phyloP scores from a whole-genome alignment of 2,113 vertebrate genomes.

The Tricholaema leucomelas region DNA sequence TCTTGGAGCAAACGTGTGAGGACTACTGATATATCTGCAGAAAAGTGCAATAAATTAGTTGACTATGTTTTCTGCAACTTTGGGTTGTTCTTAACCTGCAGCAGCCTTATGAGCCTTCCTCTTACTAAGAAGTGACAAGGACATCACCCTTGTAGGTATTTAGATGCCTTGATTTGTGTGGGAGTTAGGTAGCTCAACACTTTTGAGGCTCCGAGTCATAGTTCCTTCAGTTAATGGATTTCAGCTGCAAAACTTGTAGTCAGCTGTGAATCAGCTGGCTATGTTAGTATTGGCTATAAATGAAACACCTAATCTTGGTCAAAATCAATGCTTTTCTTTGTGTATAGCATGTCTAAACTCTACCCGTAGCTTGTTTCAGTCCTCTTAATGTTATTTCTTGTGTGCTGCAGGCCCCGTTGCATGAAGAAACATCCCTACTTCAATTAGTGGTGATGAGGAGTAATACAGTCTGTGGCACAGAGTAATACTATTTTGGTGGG shows the following conservation, averaged over 20 bases:
- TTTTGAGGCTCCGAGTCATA: not conserved
- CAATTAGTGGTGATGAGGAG: not conserved
- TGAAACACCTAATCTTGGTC: not conserved
- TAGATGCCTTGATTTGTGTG: not conserved
- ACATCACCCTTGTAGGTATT: not conserved
- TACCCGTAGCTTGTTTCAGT: not conserved
- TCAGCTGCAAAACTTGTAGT: not conserved
- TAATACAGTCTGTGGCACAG: not conserved
- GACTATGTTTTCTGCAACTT: not conserved
- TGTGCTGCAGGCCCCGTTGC: not conserved
- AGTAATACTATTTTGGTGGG: not conserved
- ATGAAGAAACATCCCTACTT: not conserved
- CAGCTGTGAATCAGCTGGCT: not conserved
- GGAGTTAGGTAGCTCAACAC: not conserved
- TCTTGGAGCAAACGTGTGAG: slow-evolving; percentile 9
- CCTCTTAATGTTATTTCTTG: not conserved
- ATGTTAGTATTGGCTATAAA: not conserved
- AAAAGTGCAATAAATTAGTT: slow-evolving; percentile 25
- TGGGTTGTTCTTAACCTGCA: not conserved
- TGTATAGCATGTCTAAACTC: not conserved
- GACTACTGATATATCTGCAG: not conserved
- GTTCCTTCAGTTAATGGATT: not conserved
- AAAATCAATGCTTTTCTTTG: not conserved
- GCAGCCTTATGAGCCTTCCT: not conserved
- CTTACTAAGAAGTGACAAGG: not conserved